These are phyloP conservation scores for Athripsodes cinereus DNA, from an alignment of 2,888 invertebrate genomes.

Conservation along the genomic window DNA sequence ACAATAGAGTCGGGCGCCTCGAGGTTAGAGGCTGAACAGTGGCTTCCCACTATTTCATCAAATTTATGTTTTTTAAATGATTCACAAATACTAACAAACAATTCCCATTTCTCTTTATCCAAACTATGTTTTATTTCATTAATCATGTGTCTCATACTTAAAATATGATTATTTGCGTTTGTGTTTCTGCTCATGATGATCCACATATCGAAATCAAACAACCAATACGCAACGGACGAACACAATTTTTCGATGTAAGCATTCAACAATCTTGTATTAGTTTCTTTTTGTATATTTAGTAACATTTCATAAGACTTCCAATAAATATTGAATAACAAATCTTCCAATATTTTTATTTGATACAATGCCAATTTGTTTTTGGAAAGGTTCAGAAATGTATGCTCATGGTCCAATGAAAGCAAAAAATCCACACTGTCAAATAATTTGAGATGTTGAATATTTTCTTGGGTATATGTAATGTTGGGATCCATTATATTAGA, in stretches of 20 bases:
- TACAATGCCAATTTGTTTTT: neutral
- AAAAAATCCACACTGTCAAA: neutral
- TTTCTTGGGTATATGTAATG: neutral
- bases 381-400: neutral
- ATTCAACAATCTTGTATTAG: too few relatives aligned
- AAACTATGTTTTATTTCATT: neutral
- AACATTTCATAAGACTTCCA: constrained; percentile 16
- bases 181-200: constrained; percentile 14
- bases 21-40: neutral
- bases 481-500: neutral
- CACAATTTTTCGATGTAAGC: neutral
- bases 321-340: constrained; percentile 5
- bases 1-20: neutral
- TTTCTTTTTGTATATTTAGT: neutral
- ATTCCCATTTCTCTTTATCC: constrained; percentile 5
- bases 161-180: neutral
- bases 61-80: constrained; percentile 4
- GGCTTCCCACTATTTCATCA: neutral
- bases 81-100: constrained; percentile 5
- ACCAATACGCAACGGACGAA: constrained; percentile 3
- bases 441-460: neutral
- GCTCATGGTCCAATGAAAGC: neutral
- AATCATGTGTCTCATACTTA: neutral
- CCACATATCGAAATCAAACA: neutral
- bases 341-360: neutral